A percentile compares a stretch with the other conserved stretches of the same genome.
phyloP scores from a whole-genome alignment of 1,140 invertebrate genomes.

The Plodia interpunctella region DNA sequence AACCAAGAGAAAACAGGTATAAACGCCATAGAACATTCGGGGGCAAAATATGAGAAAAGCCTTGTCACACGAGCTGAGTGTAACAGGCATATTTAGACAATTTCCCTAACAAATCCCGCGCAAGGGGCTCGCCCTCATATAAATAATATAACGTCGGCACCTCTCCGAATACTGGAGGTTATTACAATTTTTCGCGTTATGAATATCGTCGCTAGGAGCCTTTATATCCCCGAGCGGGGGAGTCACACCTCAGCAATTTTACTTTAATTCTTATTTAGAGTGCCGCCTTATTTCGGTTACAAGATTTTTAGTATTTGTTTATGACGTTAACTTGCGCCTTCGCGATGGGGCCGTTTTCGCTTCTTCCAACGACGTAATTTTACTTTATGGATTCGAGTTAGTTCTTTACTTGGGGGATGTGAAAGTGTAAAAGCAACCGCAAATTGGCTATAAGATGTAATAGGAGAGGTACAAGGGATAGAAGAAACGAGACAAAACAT shows the following conservation, averaged over 20 bases:
- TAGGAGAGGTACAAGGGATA: conserved; percentile 5
- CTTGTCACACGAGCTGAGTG: conserved; percentile 28
- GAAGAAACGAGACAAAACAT: conserved; percentile 9
- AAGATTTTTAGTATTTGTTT: conserved; percentile 75
- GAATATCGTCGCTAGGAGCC: conserved; percentile 59
- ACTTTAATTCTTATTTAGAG: conserved; percentile 75
- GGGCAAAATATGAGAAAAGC: not conserved
- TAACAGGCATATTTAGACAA: conserved; percentile 65
- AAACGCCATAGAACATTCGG: too few species aligned
- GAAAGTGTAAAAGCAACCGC: conserved; percentile 19
- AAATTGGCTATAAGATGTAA: conserved; percentile 43
- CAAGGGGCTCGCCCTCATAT: conserved; percentile 45
- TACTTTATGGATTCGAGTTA: conserved; percentile 31
- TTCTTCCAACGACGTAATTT: conserved; percentile 52
- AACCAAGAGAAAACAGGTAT: too few species aligned
- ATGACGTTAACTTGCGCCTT: conserved; percentile 54
- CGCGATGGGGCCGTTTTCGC: conserved; percentile 56
- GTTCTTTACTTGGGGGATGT: conserved; percentile 21
- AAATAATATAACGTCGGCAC: conserved; percentile 46
- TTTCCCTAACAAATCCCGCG: conserved; percentile 56
- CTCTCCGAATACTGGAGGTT: conserved; percentile 62
- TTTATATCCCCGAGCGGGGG: conserved; percentile 44
- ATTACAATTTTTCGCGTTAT: conserved; percentile 76
- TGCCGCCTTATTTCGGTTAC: conserved; percentile 68
- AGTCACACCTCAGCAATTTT: conserved; percentile 72